Base-by-base conservation (phyloP, 2,888 invertebrate species). In the Pachydiplax longipennis region DNA sequence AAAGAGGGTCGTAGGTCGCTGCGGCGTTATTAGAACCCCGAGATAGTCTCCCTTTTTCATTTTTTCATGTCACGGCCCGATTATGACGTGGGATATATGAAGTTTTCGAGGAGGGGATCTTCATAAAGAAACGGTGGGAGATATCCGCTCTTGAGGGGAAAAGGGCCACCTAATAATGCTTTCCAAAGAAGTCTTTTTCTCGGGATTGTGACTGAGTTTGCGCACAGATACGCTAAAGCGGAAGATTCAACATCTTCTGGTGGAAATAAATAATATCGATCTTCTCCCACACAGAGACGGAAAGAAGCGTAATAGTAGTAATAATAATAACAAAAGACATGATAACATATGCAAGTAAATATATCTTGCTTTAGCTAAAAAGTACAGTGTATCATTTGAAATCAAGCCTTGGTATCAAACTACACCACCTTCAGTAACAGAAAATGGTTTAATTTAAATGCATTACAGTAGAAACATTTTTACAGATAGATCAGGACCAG, bases 1-100 rank as follows among this genome's bases (percentile, higher is more conserved):
- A 61, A 87, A 53, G 35, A 61, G 83, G 83, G 83, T 83, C 83
- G 83, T 83, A 83, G 87, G 87, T 87, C 87, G 61, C 87, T 65
- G 61, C 61, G 87, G 61, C 87, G 87, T 61, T 87, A 87, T 87
- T 87, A 87, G 87, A 87, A 65, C 61, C 83, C 83, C 35, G 31
- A 58, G 83, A 13, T 6, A 48, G 44, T 44, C 8, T 10, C 44
- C 25, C 65, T 25, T 8, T 61, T 40, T 35, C 35, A 37, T 87
- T 87, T 87, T 87, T 87, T 87, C 87, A 87, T 87, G 65, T 87
- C 83, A 83, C 83, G 83, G 53, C 22, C 87, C 87, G 87, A 87
- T 87, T 87, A 87, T 61, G 87, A 87, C 87, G 87, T 87, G 37
- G 83, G 35, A 83, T 61, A 83, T 61, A 83, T 58, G 83, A 83